Conservation (phyloP, 2,888 invertebrate genomes). For the Andrena camellia region DNA sequence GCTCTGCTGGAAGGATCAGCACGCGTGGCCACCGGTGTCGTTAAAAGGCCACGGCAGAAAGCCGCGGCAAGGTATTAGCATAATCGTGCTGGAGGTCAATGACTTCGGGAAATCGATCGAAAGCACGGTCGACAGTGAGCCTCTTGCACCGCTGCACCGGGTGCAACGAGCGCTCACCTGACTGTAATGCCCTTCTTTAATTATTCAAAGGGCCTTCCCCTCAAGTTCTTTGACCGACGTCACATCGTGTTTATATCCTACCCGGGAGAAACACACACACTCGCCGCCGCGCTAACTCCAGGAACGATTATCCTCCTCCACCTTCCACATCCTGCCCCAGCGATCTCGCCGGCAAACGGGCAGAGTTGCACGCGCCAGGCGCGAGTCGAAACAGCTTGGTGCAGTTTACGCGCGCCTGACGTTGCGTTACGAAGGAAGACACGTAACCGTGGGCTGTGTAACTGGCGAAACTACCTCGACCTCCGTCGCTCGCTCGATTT, state of each 20-base stretch:
- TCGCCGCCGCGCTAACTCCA: neutral
- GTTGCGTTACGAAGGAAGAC: slow-evolving; percentile 12
- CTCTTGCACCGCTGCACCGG: slow-evolving; percentile 52
- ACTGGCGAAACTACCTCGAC: slow-evolving; percentile 56
- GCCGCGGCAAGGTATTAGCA: slow-evolving; percentile 62
- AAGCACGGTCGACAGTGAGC: slow-evolving; percentile 64
- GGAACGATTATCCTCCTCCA: no score
- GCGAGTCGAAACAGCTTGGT: neutral
- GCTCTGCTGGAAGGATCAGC: no score
- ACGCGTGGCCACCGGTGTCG: slow-evolving; percentile 1
- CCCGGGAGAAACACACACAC: neutral
- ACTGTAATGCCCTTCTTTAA: slow-evolving; percentile 54
- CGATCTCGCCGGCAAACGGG: neutral
- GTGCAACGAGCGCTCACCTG: slow-evolving; percentile 43
- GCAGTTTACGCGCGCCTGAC: slow-evolving; percentile 12
- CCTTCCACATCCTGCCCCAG: neutral
- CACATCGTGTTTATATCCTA: neutral
- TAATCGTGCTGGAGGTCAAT: slow-evolving; percentile 73
- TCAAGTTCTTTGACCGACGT: slow-evolving; percentile 31
- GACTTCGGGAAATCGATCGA: slow-evolving; percentile 74
- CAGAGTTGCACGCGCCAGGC: neutral
- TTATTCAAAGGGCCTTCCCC: slow-evolving; percentile 46
- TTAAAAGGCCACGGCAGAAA: slow-evolving; percentile 50
- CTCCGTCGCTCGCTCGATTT: slow-evolving; percentile 57
- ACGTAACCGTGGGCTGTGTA: slow-evolving; percentile 56